These are phyloP conservation scores for Tragopan temminckii DNA, from an alignment of 2,797 vertebrate species.

Conservation along the genomic window DNA sequence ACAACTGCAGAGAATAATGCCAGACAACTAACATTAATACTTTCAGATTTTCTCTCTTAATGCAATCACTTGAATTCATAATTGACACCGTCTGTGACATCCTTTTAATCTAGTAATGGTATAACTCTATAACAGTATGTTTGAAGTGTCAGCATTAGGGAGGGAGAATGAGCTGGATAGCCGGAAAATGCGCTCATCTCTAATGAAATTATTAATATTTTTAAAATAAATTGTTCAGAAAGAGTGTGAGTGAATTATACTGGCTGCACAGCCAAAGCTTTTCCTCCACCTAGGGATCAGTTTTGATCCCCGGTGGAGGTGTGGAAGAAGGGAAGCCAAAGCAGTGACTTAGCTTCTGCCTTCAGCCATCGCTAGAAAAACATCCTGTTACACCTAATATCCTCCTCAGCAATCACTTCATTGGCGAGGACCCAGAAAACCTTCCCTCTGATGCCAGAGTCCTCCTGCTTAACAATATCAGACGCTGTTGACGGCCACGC, in stretches of 20 bases:
- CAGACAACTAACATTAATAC: neutral
- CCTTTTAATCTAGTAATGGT: conserved; percentile 61
- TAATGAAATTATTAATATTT: conserved; percentile 36
- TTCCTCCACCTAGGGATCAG: neutral
- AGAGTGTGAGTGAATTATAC: neutral
- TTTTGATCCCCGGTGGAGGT: conserved; percentile 38
- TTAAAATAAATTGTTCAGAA: conserved; percentile 16
- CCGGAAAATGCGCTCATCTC: conserved; percentile 1
- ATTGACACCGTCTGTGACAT: neutral
- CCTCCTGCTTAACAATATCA: neutral
- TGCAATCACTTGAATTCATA: conserved; percentile 12
- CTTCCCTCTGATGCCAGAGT: neutral
- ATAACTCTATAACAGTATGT: neutral
- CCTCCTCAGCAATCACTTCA: neutral
- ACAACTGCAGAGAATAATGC: neutral
- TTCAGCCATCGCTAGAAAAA: conserved; percentile 34
- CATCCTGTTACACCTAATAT: conserved; percentile 44
- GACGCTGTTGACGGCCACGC: neutral
- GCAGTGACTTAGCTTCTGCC: conserved; percentile 51
- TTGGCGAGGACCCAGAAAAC: neutral
- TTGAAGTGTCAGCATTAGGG: conserved; percentile 23
- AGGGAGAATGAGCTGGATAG: neutral
- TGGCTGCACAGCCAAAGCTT: neutral
- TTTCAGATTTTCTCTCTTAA: neutral
- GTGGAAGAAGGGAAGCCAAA: conserved; percentile 53